phyloP scores from a whole-genome alignment of 2,113 vertebrate genomes.

The Saccopteryx leptura region DNA sequence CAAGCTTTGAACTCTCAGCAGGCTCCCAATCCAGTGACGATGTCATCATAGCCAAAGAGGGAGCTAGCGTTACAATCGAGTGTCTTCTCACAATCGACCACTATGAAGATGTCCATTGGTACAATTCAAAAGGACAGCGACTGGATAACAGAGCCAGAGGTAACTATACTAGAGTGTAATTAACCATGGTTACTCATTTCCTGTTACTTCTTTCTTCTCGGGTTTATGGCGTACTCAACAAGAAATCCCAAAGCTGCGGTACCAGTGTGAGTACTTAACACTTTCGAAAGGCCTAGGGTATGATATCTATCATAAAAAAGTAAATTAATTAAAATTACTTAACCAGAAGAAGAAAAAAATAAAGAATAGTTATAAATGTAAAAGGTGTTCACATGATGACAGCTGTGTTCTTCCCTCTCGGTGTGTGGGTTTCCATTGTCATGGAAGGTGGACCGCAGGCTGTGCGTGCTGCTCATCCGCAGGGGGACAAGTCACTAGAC shows the following conservation, averaged over 20 bases:
- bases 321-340: slow-evolving; percentile 24
- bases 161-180: slow-evolving; percentile 78
- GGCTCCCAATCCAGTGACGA: slow-evolving; percentile 83
- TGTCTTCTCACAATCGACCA: slow-evolving; percentile 91
- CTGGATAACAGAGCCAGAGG: slow-evolving; percentile 87
- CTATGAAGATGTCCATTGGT: slow-evolving; percentile 91
- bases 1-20: slow-evolving; percentile 72
- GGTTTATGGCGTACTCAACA: neutral
- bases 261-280: neutral
- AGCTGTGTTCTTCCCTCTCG: neutral
- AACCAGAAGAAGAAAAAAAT: slow-evolving; percentile 11
- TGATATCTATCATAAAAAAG: slow-evolving; percentile 35
- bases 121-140: slow-evolving; percentile 92
- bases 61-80: slow-evolving; percentile 90
- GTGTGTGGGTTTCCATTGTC: neutral
- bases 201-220: neutral
- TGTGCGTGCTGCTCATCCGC: no score
- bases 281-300: neutral
- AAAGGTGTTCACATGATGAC: neutral
- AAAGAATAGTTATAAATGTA: neutral
- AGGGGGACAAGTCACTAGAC: neutral
- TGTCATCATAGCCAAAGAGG: slow-evolving; percentile 93
- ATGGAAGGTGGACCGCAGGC: neutral
- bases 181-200: slow-evolving; percentile 2
- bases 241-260: slow-evolving; percentile 2